These are phyloP conservation scores for Galaxias olidus DNA, from an alignment of 2,797 vertebrate species.

Conservation along the genomic window DNA sequence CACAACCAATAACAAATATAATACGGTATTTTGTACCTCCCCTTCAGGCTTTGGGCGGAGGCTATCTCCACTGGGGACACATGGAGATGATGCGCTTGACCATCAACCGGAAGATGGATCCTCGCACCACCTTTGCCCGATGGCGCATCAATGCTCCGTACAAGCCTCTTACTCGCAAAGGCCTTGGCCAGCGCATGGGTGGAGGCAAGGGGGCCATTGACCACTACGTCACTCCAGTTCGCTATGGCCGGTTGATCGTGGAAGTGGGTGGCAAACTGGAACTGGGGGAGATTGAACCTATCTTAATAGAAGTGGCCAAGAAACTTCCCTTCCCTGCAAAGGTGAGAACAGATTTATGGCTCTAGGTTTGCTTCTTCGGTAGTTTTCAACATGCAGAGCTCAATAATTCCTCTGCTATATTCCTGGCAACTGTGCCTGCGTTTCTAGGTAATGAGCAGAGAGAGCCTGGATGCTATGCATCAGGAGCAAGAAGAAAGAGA, in stretches of 20 bases:
- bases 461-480: constrained; percentile 72
- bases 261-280: constrained; percentile 90
- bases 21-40: not conserved
- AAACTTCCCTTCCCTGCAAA: constrained; percentile 90
- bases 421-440: not conserved
- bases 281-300: constrained; percentile 75
- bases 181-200: constrained; percentile 94
- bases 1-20: no score
- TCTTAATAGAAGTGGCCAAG: constrained; percentile 81
- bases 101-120: constrained; percentile 84
- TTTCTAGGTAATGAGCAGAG: constrained; percentile 78
- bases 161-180: constrained; percentile 88
- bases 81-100: constrained; percentile 95
- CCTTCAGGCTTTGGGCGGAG: constrained; percentile 87
- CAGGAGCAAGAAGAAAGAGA: constrained; percentile 69
- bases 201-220: constrained; percentile 94
- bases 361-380: no score
- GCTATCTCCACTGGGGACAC: constrained; percentile 93
- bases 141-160: constrained; percentile 85
- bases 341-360: constrained; percentile 47
- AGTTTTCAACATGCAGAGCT: no score
- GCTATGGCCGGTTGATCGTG: constrained; percentile 79
- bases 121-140: constrained; percentile 82
- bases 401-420: no score
- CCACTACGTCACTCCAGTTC: constrained; percentile 88